Percentiles rank a stretch among this genome's conserved stretches.
Evolutionary conservation across 1,140 invertebrate genomes (phyloP).

Genomic region (Lerema accius): DNA sequence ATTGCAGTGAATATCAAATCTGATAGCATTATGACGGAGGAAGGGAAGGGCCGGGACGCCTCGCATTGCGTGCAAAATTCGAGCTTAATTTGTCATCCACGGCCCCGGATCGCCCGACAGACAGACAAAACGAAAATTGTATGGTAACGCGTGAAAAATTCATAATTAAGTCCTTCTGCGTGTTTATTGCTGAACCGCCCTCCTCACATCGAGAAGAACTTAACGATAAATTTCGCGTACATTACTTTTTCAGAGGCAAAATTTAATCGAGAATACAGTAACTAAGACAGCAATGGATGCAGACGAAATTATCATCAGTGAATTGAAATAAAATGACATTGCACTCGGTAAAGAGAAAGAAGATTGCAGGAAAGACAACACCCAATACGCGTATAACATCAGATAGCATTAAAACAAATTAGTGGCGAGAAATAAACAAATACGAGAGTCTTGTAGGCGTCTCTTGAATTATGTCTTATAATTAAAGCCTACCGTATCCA

Average conservation of each 20-base stretch:
- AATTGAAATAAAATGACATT: not conserved
- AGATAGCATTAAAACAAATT: conserved; percentile 61
- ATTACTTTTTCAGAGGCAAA: too few relatives aligned
- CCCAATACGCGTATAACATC: conserved; percentile 37
- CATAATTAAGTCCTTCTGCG: conserved; percentile 46
- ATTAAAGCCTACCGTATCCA: conserved; percentile 60
- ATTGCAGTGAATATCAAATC: conserved; percentile 17
- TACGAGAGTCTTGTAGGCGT: conserved; percentile 32
- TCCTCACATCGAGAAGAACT: not conserved
- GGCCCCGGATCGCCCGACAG: conserved; percentile 31
- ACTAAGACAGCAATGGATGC: not conserved
- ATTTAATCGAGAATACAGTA: too few relatives aligned
- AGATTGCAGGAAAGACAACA: conserved; percentile 32
- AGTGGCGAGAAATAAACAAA: conserved; percentile 53
- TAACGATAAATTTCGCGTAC: not conserved
- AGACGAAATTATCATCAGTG: not conserved
- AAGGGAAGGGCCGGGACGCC: conserved; percentile 4
- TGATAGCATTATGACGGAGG: conserved; percentile 21
- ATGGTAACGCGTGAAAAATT: conserved; percentile 47
- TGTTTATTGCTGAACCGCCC: conserved; percentile 27
- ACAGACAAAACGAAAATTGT: conserved; percentile 40
- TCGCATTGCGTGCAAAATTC: conserved; percentile 38
- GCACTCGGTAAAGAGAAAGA: conserved; percentile 6
- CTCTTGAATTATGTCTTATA: conserved; percentile 62
- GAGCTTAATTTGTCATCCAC: conserved; percentile 44